Evolutionary conservation across 2,888 invertebrate species (phyloP), one percentile per base, ranked within the genome.

Genomic region (Drosophila maculinotata): DNA sequence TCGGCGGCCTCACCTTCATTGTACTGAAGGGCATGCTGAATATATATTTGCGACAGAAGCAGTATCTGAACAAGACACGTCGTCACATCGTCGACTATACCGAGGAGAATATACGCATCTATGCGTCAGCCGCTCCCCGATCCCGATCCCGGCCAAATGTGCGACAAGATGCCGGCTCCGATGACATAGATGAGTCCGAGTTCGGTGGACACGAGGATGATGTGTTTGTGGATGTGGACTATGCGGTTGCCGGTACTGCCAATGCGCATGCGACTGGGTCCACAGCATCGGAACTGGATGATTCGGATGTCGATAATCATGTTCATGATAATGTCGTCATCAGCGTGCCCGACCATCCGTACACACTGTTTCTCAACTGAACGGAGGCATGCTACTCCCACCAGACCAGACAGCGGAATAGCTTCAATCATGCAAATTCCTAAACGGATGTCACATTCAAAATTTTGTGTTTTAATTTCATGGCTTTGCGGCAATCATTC

Each of bases 11-110:
- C 17, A 96, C 98, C 0, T 99, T 98, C 91, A 95, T 99, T 52
- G 95, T 95, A 0, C 94, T 98, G 20, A 99, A 99, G 92, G 99
- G 99, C 8, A 95, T 96, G 1, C 92, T 98, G 39, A 97, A 97
- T 92, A 98, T 99, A 70, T 99, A 98, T 90, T 96, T 98, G 90
- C 97, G 97, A 90, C 98, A 99, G 89, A 97, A 97, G 92, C 95
- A 97, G 69, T 97, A 96, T 89, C 94, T 97, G 0, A 93, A 97
- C 75, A 97, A 97, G 90, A 96, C 96, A 66, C 96, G 96, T 89
- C 94, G 98, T 71, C 95, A 95, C 90, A 97, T 98, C 78, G 92
- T 97, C 78, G 97, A 98, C 90, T 98, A 96, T 87, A 96, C 95
- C 0, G 95, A 95, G 3, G 91, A 90, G 10, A 91, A 91, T 69